phyloP scores from a whole-genome alignment of 2,113 vertebrate genomes.

The Centropus unirufus region DNA sequence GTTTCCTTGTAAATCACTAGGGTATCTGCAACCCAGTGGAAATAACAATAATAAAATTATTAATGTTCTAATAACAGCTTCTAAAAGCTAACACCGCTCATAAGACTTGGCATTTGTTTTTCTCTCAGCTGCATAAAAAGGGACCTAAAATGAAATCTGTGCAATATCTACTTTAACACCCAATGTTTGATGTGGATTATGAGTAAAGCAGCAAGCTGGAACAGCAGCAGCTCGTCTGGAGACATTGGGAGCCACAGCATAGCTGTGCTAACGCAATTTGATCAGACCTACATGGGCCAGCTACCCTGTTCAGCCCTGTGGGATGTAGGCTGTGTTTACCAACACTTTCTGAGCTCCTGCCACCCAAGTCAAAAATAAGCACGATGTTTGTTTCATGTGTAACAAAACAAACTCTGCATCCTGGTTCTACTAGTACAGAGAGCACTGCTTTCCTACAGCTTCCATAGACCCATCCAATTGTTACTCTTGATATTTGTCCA shows the following conservation, averaged over 20 bases:
- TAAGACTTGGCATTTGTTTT: slow-evolving; percentile 51
- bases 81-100: neutral
- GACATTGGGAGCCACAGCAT: neutral
- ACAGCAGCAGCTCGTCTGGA: neutral
- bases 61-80: slow-evolving; percentile 42
- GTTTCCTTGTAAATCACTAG: slow-evolving; percentile 40
- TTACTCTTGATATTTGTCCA: neutral
- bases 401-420: neutral
- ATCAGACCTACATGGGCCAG: neutral
- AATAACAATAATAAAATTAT: slow-evolving; percentile 58
- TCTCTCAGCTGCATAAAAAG: slow-evolving; percentile 36
- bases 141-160: slow-evolving; percentile 50
- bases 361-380: neutral
- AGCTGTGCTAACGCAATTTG: neutral
- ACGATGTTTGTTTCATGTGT: neutral
- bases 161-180: slow-evolving; percentile 38
- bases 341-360: neutral
- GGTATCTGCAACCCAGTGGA: neutral
- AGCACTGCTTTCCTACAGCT: neutral
- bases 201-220: slow-evolving; percentile 33
- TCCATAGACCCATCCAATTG: neutral
- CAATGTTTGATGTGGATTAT: slow-evolving; percentile 51
- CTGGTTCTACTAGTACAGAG: neutral
- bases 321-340: neutral
- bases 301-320: neutral